Evolutionary conservation across 2,113 vertebrate species (phyloP), one percentile per base, ranked within the genome.

Genomic region (Thalassarche chlororhynchos): DNA sequence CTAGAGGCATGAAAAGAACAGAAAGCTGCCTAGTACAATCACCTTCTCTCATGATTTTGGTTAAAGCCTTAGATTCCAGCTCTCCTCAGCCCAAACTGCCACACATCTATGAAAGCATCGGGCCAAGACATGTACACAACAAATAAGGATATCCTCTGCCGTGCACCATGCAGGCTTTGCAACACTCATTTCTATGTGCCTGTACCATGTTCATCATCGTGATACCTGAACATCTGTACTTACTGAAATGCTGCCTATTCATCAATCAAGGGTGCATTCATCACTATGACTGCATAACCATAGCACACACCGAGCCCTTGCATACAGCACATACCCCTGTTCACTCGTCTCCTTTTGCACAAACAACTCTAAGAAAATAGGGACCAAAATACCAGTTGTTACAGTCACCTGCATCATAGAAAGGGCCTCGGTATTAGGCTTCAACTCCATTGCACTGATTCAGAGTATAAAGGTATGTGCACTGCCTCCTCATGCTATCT

Each of bases 191-290:
- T 32, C 18, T 29, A 0, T 14, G 5, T 42, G 13, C 29, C 42
- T 69, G 2, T 7, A 29, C 16, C 34, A 25, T 0, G 14, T 47
- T 71, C 12, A 0, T 34, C 57, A n/a, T 25, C 2, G 0, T 8
- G 26, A 26, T 8, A 80, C 17, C 36, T 10, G 32, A 81, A 26
- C 31, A 32, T 8, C 60, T 62, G 66, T 32, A 75, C 38, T 64
- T 88, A 76, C 0, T 40, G 64, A 86, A 86, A 54, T 23, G 38
- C 17, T 90, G 34, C 32, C 32, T 80, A 1, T 69, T 66, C 9
- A 2, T 62, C 82, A 83, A 4, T 34, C 34, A 80, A 26, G 38
- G 31, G 23, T 49, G 18, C 19, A 36, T 57, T 93, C 52, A 44
- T 38, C 62, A 10, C 26, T 38, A 24, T 7, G 7, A 38, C 69